Evolutionary conservation across 2,113 vertebrate species (phyloP).

Genomic region (Gobius niger): DNA sequence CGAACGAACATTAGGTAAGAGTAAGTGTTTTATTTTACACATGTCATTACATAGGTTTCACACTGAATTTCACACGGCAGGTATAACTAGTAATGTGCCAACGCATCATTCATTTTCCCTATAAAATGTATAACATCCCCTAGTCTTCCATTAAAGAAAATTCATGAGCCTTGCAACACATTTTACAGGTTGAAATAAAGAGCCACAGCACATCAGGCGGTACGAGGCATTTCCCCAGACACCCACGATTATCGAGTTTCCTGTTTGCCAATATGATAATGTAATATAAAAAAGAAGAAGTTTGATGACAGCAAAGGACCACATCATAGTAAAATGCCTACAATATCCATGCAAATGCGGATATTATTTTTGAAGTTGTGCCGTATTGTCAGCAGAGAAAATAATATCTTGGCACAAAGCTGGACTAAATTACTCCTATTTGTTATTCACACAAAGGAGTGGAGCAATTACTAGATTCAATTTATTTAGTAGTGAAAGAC

Average conservation of each 20-base stretch:
- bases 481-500: not conserved
- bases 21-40: no score
- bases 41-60: not conserved
- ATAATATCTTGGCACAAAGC: not conserved
- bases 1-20: no score
- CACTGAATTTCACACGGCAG: not conserved
- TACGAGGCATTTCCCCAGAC: not conserved
- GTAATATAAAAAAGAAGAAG: not conserved
- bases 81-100: not conserved
- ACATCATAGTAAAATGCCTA: not conserved
- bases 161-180: not conserved
- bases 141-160: not conserved
- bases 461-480: not conserved
- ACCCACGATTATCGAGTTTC: not conserved
- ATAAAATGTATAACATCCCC: not conserved
- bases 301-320: not conserved
- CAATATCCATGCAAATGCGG: not conserved
- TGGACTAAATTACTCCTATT: not conserved
- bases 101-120: not conserved
- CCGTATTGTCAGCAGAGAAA: not conserved
- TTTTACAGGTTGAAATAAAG: not conserved
- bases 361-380: not conserved
- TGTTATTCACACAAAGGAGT: not conserved
- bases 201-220: not conserved
- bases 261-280: constrained; percentile 1